A percentile compares a stretch with the other conserved stretches of the same genome.
Conservation (phyloP, 2,888 invertebrate genomes). For the Aphelenchoides bicaudatus region DNA sequence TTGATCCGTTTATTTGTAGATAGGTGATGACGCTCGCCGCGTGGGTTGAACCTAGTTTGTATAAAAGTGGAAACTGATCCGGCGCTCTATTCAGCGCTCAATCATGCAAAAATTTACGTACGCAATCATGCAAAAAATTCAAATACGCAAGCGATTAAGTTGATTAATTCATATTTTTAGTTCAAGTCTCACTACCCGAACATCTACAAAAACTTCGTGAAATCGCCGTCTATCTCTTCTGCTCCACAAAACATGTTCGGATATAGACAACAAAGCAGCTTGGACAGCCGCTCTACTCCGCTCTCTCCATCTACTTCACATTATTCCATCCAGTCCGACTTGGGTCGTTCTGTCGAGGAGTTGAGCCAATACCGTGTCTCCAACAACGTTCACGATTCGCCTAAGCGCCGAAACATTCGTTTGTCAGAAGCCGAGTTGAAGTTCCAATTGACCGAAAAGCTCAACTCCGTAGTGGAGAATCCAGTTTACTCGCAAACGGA, state of each 20-base stretch:
- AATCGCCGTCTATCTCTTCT: slow-evolving; percentile 7
- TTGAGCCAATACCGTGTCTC: no score
- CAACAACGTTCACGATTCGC: not conserved
- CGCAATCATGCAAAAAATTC: not conserved
- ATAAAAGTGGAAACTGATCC: no score
- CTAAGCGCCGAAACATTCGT: not conserved
- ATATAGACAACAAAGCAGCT: not conserved
- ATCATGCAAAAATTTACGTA: no score
- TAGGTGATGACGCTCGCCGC: no score
- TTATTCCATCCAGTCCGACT: no score
- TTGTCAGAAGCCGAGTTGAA: slow-evolving; percentile 6
- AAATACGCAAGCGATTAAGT: not conserved
- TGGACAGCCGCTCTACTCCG: not conserved
- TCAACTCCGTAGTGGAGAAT: slow-evolving; percentile 4
- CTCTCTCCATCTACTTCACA: not conserved
- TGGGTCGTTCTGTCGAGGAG: no score
- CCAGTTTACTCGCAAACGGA: slow-evolving; percentile 7
- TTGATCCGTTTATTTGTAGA: no score
- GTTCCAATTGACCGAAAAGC: slow-evolving; percentile 3
- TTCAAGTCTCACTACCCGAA: slow-evolving; percentile 18
- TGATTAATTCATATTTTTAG: slow-evolving; percentile 10
- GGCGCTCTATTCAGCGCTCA: no score
- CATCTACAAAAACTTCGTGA: slow-evolving; percentile 8
- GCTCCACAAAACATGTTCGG: slow-evolving; percentile 1
- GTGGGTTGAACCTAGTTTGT: no score